These are phyloP conservation scores for Ophiodon elongatus DNA, from an alignment of 2,113 vertebrate genomes.

Conservation along the genomic window DNA sequence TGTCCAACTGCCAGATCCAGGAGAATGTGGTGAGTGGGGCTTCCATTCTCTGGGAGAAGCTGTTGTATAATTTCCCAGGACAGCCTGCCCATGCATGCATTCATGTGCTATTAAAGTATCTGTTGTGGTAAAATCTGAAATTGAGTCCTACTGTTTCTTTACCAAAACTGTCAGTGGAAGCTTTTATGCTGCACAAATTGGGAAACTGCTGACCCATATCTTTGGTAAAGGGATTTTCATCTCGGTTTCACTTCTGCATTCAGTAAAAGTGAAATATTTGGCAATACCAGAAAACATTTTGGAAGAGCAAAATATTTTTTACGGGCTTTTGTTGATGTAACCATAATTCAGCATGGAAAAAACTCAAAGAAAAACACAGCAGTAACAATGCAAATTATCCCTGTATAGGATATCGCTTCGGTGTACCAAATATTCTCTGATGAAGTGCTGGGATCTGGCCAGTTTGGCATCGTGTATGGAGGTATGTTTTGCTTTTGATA, in stretches of 20 bases:
- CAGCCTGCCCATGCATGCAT: conserved; percentile 37
- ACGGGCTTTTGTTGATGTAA: conserved; percentile 41
- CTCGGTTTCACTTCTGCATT: conserved; percentile 63
- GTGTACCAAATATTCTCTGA: conserved; percentile 99
- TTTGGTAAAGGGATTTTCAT: conserved; percentile 28
- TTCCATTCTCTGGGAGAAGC: conserved; percentile 19
- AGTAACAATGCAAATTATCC: conserved; percentile 36
- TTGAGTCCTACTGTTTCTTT: conserved; percentile 19
- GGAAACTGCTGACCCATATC: conserved; percentile 40
- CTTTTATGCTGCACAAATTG: conserved; percentile 23
- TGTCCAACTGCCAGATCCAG: conserved; percentile 97
- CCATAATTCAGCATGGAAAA: conserved; percentile 15
- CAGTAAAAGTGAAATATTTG: conserved; percentile 60
- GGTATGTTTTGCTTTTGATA: conserved; percentile 81
- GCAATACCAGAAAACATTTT: conserved; percentile 56
- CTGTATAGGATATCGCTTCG: conserved; percentile 93
- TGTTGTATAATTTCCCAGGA: conserved; percentile 69
- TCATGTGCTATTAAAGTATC: conserved; percentile 42
- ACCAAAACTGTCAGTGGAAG: conserved; percentile 40
- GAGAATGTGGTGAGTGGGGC: conserved; percentile 96
- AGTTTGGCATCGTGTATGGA: conserved; percentile 99
- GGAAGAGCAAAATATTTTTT: background rate
- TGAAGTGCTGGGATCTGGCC: conserved; percentile 97
- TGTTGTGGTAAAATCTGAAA: conserved; percentile 60
- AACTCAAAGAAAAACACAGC: conserved; percentile 26